A percentile compares a stretch with the other conserved stretches of the same genome.
Conservation (phyloP, 2,888 invertebrate genomes). For the Pteria penguin region DNA sequence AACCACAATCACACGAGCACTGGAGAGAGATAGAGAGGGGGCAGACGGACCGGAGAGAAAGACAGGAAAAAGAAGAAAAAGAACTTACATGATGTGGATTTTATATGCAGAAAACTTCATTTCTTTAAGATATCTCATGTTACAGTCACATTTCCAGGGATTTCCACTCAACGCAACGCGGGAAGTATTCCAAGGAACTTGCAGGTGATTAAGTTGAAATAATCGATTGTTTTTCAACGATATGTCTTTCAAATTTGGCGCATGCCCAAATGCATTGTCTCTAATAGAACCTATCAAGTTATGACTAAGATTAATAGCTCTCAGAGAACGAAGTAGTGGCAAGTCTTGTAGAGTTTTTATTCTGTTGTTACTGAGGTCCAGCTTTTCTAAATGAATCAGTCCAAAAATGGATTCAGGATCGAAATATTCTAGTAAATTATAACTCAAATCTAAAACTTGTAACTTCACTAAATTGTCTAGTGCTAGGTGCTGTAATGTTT, state of each 20-base stretch:
- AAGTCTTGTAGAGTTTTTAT: constrained; percentile 21
- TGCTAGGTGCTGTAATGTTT: constrained; percentile 24
- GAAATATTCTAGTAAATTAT: constrained; percentile 17
- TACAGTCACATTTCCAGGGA: constrained; percentile 30
- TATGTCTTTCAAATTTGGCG: not conserved
- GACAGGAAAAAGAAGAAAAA: too few relatives aligned
- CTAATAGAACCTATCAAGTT: not conserved
- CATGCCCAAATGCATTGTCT: constrained; percentile 1
- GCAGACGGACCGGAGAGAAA: too few relatives aligned
- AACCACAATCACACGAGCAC: too few relatives aligned
- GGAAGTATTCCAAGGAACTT: not conserved
- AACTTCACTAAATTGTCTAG: constrained; percentile 29
- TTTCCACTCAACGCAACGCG: not conserved
- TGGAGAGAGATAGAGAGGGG: too few relatives aligned
- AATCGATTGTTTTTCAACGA: constrained; percentile 5
- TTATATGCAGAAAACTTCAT: too few relatives aligned
- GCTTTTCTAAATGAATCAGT: constrained; percentile 23
- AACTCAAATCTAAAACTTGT: constrained; percentile 22
- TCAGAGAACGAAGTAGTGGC: constrained; percentile 4
- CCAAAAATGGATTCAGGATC: constrained; percentile 13
- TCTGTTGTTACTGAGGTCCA: constrained; percentile 32
- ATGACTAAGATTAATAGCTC: constrained; percentile 18
- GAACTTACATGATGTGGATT: too few relatives aligned
- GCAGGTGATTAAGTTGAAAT: not conserved
- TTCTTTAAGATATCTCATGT: too few relatives aligned